phyloP scores from a whole-genome alignment of 1,140 invertebrate genomes.

The Nylanderia fulva region DNA sequence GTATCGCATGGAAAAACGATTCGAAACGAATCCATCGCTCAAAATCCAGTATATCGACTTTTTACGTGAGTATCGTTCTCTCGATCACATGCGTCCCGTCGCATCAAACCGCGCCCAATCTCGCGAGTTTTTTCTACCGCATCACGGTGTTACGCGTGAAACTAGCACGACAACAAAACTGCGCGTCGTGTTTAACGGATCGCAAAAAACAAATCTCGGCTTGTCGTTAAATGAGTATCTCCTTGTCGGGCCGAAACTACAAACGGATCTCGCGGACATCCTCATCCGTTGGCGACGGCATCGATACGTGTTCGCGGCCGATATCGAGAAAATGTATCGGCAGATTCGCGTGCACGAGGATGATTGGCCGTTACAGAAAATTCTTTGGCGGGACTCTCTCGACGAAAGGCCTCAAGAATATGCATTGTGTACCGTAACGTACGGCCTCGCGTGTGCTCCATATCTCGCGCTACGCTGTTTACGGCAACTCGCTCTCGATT shows the following conservation, averaged over 20 bases:
- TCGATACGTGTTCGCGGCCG: neutral
- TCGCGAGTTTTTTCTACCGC: neutral
- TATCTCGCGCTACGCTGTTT: too few species aligned
- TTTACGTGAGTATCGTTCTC: neutral
- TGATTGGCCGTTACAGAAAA: neutral
- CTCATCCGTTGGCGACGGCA: neutral
- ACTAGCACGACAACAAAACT: neutral
- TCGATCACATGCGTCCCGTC: too few species aligned
- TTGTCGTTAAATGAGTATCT: neutral
- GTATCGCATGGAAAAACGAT: too few species aligned
- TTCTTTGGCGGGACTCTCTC: neutral
- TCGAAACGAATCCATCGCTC: neutral
- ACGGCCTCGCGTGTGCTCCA: too few species aligned
- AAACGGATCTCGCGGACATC: neutral
- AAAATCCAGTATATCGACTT: too few species aligned
- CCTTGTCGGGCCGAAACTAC: neutral
- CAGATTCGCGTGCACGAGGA: neutral
- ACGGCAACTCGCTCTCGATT: too few species aligned
- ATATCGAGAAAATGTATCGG: constrained; percentile 1
- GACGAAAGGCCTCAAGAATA: neutral
- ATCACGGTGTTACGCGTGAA: neutral
- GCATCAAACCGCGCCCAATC: neutral
- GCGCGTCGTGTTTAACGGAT: neutral
- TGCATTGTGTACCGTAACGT: too few species aligned
- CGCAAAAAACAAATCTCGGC: neutral